Evolutionary conservation across 1,140 invertebrate genomes (phyloP).

Genomic region (Macrocentrus cingulum): DNA sequence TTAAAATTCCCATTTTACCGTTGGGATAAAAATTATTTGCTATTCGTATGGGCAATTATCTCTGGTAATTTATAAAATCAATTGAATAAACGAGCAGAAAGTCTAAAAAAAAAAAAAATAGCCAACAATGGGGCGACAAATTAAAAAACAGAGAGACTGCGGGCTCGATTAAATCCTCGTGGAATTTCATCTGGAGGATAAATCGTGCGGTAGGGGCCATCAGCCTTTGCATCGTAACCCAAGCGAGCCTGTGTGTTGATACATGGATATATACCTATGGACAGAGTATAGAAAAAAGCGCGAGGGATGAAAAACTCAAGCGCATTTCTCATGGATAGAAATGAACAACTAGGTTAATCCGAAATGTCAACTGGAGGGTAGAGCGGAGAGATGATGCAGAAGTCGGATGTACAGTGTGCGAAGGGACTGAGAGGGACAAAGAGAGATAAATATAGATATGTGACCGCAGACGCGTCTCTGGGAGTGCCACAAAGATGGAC

Average conservation of each 20-base stretch:
- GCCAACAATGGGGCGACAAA: no score
- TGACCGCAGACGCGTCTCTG: no score
- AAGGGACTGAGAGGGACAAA: no score
- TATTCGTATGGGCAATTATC: no score
- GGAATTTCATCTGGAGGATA: conserved; percentile 24
- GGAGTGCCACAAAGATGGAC: no score
- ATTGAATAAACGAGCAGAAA: no score
- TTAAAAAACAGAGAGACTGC: not conserved
- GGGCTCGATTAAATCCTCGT: conserved; percentile 20
- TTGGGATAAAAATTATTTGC: no score
- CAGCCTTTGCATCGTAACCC: conserved; percentile 1
- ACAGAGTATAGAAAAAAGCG: conserved; percentile 8
- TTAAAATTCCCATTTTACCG: no score
- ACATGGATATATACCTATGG: not conserved
- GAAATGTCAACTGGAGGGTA: conserved; percentile 43
- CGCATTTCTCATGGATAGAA: conserved; percentile 31
- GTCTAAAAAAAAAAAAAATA: no score
- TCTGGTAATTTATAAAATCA: no score
- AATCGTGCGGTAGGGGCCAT: conserved; percentile 17
- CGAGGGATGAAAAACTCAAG: conserved; percentile 14
- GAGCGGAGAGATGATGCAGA: conserved; percentile 8
- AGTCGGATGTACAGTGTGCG: not conserved
- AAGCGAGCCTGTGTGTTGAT: not conserved
- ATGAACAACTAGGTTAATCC: conserved; percentile 52
- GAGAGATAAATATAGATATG: no score